Percentiles rank a stretch among this genome's conserved stretches.
Conservation (phyloP, 1,140 invertebrate genomes). For the Brachionus sp. region DNA sequence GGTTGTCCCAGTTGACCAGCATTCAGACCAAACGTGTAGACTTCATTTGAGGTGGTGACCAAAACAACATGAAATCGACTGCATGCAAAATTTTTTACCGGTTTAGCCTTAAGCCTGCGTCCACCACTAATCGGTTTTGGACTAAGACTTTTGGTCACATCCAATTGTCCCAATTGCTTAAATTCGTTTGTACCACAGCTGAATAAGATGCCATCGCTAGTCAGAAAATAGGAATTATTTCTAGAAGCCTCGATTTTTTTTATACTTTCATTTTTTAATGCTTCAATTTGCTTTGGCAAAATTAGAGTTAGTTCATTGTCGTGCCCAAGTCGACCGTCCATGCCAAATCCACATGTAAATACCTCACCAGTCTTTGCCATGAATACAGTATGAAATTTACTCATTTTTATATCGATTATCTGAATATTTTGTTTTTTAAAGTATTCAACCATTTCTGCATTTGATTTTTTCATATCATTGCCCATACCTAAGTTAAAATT, state of each 20-base stretch:
- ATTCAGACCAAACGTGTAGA: conserved; percentile 71
- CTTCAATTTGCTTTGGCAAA: conserved; percentile 62
- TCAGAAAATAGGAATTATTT: conserved; percentile 69
- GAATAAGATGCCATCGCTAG: conserved; percentile 65
- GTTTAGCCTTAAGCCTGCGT: conserved; percentile 52
- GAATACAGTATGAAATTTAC: conserved; percentile 41
- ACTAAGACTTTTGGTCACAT: conserved; percentile 56
- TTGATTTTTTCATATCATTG: conserved; percentile 57
- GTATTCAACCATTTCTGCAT: conserved; percentile 24
- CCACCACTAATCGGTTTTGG: conserved; percentile 60
- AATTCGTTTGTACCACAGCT: conserved; percentile 69
- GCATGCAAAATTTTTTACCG: conserved; percentile 63
- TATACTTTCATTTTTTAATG: conserved; percentile 52
- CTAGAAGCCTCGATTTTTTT: conserved; percentile 58
- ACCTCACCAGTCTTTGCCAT: background rate
- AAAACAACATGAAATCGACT: conserved; percentile 69
- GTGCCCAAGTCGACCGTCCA: conserved; percentile 69
- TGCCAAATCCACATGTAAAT: conserved; percentile 66
- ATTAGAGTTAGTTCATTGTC: conserved; percentile 64
- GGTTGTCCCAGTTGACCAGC: conserved; percentile 68
- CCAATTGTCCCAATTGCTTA: conserved; percentile 66
- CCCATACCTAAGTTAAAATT: conserved; percentile 68
- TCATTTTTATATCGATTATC: conserved; percentile 11
- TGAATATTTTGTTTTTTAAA: conserved; percentile 8
- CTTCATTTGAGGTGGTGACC: conserved; percentile 61